phyloP scores from a whole-genome alignment of 2,113 vertebrate species.

The Ceuthmochares aereus region DNA sequence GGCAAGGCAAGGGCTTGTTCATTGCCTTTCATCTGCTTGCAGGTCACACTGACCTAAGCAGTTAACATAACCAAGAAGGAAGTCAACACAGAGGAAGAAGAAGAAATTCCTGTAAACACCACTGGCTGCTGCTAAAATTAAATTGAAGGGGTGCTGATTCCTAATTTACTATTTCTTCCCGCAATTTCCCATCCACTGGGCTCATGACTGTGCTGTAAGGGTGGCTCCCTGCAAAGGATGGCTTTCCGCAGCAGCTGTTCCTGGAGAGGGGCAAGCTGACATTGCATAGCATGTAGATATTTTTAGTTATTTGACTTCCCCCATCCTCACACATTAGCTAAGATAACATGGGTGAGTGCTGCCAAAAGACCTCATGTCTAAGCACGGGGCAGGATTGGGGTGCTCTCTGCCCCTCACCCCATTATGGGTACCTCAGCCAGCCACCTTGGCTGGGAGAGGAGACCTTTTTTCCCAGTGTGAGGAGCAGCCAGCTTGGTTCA shows the following conservation, averaged over 20 bases:
- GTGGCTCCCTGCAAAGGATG: neutral
- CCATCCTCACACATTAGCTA: neutral
- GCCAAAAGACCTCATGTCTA: accelerated
- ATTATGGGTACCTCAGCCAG: neutral
- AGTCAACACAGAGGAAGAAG: neutral
- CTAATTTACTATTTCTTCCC: slow-evolving; percentile 28
- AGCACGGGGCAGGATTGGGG: accelerated
- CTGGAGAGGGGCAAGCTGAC: neutral
- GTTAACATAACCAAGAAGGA: neutral
- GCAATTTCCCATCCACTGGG: neutral
- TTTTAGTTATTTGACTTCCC: neutral
- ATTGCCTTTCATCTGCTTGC: neutral
- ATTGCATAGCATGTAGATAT: neutral
- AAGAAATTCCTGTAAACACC: neutral
- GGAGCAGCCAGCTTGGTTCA: neutral
- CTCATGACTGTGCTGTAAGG: neutral
- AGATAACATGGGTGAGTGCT: accelerated
- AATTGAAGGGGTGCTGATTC: neutral
- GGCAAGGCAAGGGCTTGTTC: neutral
- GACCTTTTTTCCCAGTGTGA: neutral
- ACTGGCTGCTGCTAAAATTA: slow-evolving; percentile 48
- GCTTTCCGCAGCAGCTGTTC: neutral
- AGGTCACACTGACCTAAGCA: neutral
- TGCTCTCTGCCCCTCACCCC: neutral
- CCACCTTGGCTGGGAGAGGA: neutral